These are phyloP conservation scores for Orthosia cruda DNA, from an alignment of 2,888 invertebrate species.

Conservation along the genomic window DNA sequence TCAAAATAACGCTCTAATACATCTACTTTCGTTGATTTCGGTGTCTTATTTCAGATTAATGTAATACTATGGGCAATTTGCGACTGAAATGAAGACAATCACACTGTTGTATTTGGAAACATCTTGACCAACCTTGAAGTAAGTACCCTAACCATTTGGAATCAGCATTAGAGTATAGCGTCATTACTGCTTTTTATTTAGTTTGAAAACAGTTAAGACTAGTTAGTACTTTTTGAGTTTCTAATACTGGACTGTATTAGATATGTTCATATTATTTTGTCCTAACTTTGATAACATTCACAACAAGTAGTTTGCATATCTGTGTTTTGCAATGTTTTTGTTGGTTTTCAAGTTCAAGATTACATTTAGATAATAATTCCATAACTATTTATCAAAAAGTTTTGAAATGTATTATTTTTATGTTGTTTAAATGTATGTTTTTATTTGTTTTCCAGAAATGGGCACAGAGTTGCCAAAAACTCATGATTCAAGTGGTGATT, in stretches of 20 bases:
- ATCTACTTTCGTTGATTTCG: conserved; percentile 44
- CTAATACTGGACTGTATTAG: neutral
- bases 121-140: conserved; percentile 92
- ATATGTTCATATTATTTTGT: conserved; percentile 2
- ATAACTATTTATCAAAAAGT: conserved; percentile 1
- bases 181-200: conserved; percentile 67
- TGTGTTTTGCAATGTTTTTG: conserved; percentile 56
- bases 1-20: conserved; percentile 54
- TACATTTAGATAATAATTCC: conserved; percentile 50
- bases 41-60: conserved; percentile 78
- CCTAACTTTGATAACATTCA: conserved; percentile 3
- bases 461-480: conserved; percentile 91
- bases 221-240: conserved; percentile 3
- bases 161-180: conserved; percentile 64
- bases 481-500: conserved; percentile 91
- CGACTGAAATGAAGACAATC: conserved; percentile 87
- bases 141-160: conserved; percentile 79
- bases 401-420: neutral
- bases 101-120: conserved; percentile 84
- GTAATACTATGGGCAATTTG: conserved; percentile 71
- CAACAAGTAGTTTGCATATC: conserved; percentile 13
- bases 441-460: conserved; percentile 85
- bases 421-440: conserved; percentile 10
- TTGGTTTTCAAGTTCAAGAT: conserved; percentile 68
- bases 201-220: conserved; percentile 11